A percentile compares a stretch with the other conserved stretches of the same genome.
These are phyloP conservation scores for Agapostemon virescens DNA, from an alignment of 2,888 invertebrate species.

Conservation along the genomic window DNA sequence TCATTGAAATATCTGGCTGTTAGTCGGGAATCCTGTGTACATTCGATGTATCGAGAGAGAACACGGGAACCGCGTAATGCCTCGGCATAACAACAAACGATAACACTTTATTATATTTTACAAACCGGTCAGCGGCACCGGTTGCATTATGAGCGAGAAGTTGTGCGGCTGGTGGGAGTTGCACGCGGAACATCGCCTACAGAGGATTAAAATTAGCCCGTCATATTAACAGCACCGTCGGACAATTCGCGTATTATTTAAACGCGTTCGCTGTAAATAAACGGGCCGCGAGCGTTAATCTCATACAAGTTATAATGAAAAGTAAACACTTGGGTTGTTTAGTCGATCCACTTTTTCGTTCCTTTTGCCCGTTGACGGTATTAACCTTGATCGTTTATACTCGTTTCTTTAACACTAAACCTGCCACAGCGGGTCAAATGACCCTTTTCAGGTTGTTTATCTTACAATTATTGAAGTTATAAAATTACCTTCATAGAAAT, in stretches of 20 bases:
- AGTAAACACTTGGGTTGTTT: conserved; percentile 41
- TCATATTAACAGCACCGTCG: conserved; percentile 54
- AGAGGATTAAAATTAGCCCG: conserved; percentile 56
- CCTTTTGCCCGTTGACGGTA: conserved; percentile 4
- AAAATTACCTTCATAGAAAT: no score
- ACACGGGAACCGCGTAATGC: conserved; percentile 53
- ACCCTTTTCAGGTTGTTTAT: no score
- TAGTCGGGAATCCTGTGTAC: conserved; percentile 42
- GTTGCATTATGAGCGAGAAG: conserved; percentile 54
- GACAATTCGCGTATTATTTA: conserved; percentile 51
- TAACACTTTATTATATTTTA: conserved; percentile 66
- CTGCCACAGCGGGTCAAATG: no score
- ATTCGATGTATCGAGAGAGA: conserved; percentile 47
- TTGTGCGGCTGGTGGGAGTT: conserved; percentile 11
- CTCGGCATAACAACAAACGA: conserved; percentile 58
- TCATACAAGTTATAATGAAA: conserved; percentile 46
- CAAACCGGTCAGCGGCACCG: conserved; percentile 54
- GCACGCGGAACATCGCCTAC: background rate
- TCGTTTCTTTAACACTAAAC: no score
- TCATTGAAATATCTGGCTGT: conserved; percentile 56
- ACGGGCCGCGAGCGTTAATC: conserved; percentile 41
- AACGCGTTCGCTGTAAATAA: conserved; percentile 43
- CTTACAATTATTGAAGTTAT: no score
- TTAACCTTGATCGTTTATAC: background rate
- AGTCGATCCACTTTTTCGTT: conserved; percentile 18